A percentile compares a stretch with the other conserved stretches of the same genome.
Conservation (phyloP, 2,888 invertebrate species). For the Cephus pulcher region DNA sequence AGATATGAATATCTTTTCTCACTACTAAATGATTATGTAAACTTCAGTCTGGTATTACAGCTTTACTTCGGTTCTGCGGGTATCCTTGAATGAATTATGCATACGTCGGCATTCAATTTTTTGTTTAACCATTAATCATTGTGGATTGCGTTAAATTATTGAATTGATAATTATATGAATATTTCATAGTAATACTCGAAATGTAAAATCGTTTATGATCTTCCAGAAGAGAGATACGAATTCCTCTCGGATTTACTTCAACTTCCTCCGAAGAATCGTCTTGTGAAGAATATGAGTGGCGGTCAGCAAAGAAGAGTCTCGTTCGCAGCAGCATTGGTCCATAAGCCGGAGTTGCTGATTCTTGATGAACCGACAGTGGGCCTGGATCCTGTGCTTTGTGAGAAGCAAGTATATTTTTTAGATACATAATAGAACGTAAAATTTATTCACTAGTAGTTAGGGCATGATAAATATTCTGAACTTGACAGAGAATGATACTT, state of each 20-base stretch:
- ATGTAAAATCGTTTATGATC: not conserved
- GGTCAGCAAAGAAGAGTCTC: conserved; percentile 93
- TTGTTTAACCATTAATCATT: not conserved
- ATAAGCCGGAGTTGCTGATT: conserved; percentile 88
- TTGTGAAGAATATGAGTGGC: conserved; percentile 82
- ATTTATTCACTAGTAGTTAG: not conserved
- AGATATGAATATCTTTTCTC: not conserved
- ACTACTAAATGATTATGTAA: not conserved
- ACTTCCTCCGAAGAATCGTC: conserved; percentile 76
- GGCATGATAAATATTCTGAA: not conserved
- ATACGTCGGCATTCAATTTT: not conserved
- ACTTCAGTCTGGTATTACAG: not conserved
- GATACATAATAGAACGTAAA: conserved; percentile 1
- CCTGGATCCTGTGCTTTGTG: conserved; percentile 87
- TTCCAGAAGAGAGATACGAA: conserved; percentile 72
- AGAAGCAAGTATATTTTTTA: conserved; percentile 71
- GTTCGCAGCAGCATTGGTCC: conserved; percentile 88
- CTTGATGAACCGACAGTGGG: conserved; percentile 96
- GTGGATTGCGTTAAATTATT: not conserved
- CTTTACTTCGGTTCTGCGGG: not conserved
- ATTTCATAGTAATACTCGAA: not conserved
- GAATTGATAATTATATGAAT: not conserved
- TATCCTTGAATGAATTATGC: not conserved
- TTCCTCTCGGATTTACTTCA: conserved; percentile 80
- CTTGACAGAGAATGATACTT: conserved; percentile 14